Evolutionary conservation across 2,888 invertebrate species (phyloP).

Genomic region (Lysandra bellargus): DNA sequence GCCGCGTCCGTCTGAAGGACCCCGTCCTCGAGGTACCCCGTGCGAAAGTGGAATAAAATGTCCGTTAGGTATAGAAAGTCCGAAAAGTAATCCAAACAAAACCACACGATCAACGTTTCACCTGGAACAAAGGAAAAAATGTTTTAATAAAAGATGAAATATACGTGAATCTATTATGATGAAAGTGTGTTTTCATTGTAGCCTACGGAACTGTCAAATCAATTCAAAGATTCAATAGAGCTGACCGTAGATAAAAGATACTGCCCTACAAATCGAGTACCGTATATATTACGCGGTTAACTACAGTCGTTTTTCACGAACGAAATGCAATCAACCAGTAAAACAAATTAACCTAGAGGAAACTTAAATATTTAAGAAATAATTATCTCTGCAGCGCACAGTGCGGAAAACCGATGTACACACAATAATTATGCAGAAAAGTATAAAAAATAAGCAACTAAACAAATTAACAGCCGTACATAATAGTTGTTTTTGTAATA

Average conservation of each 20-base stretch:
- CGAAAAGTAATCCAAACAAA: constrained; percentile 97
- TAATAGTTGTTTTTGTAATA: constrained; percentile 24
- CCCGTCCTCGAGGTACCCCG: constrained; percentile 98
- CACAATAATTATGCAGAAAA: constrained; percentile 14
- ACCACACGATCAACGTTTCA: constrained; percentile 95
- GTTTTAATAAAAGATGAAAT: neutral
- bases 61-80: constrained; percentile 98
- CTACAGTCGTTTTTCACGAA: neutral
- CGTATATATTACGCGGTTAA: too few relatives aligned
- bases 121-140: constrained; percentile 75
- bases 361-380: neutral
- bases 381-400: neutral
- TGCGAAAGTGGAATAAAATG: constrained; percentile 98
- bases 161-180: too few relatives aligned
- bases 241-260: too few relatives aligned
- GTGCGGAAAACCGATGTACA: neutral
- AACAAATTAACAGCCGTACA: constrained; percentile 3
- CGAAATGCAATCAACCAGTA: neutral
- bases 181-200: too few relatives aligned
- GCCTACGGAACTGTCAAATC: too few relatives aligned
- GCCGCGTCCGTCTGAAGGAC: constrained; percentile 97
- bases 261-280: too few relatives aligned
- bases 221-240: too few relatives aligned
- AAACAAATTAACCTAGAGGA: neutral
- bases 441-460: neutral